Percentiles rank a stretch among this genome's conserved stretches.
Conservation (phyloP, 2,888 invertebrate species). For the Metellina segmentata region DNA sequence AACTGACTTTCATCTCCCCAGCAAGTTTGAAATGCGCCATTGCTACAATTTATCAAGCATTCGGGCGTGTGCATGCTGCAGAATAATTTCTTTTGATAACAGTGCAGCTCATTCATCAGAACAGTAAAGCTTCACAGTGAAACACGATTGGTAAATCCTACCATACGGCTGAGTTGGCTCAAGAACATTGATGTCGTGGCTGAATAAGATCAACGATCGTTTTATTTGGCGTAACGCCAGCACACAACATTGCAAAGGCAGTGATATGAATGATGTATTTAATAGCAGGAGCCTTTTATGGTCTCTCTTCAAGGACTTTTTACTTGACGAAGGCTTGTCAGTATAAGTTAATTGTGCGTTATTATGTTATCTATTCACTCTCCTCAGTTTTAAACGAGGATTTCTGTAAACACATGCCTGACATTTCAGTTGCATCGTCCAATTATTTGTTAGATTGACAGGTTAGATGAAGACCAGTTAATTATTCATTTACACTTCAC, state of each 20-base stretch:
- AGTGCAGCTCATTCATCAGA: neutral
- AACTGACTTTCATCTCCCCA: no score
- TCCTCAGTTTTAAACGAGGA: no score
- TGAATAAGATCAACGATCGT: constrained; percentile 24
- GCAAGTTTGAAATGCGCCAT: neutral
- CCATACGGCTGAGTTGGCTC: neutral
- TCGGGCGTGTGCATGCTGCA: neutral
- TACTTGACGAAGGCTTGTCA: neutral
- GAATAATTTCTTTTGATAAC: neutral
- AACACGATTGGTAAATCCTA: neutral
- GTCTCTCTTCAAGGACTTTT: neutral
- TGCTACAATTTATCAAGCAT: neutral
- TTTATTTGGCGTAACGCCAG: constrained; percentile 29
- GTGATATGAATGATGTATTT: neutral
- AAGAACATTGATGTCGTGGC: neutral
- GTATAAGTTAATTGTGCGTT: neutral
- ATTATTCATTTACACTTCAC: no score
- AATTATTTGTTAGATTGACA: no score
- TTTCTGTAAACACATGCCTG: no score
- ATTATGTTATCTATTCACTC: no score
- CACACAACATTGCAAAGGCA: neutral
- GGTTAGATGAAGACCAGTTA: no score
- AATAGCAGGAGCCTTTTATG: constrained; percentile 10
- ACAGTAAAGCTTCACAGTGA: neutral
- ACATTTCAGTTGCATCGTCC: no score